Conservation (phyloP, 2,113 vertebrate species). For the Girardinichthys multiradiatus region DNA sequence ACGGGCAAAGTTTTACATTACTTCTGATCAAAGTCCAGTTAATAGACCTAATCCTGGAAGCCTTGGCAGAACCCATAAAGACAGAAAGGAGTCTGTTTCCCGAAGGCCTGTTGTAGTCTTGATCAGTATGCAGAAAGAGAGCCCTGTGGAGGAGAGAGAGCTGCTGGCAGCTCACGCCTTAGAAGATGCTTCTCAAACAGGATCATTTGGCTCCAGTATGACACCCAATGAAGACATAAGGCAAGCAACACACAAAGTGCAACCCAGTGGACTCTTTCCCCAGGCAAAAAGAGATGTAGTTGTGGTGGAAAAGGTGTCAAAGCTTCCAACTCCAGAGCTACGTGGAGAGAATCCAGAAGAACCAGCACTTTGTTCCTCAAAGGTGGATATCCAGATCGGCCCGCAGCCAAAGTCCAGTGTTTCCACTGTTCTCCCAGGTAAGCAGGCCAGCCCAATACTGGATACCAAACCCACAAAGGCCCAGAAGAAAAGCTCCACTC, state of each 20-base stretch:
- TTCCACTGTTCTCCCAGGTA: conserved; percentile 1
- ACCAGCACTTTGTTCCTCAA: conserved; percentile 27
- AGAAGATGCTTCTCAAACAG: conserved; percentile 49
- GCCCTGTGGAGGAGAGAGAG: conserved; percentile 59
- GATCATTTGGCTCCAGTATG: conserved; percentile 3
- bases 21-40: conserved; percentile 79
- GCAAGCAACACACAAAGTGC: conserved; percentile 6
- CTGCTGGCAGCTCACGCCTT: conserved; percentile 58
- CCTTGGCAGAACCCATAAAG: conserved; percentile 51
- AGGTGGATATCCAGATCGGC: conserved; percentile 53
- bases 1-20: conserved; percentile 90
- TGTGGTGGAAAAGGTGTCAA: conserved; percentile 2
- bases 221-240: conserved; percentile 31
- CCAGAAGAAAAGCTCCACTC: conserved; percentile 75
- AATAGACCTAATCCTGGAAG: conserved; percentile 51
- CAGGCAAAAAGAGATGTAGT: conserved; percentile 9
- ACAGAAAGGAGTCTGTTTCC: conserved; percentile 60
- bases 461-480: conserved; percentile 75
- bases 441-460: conserved; percentile 69
- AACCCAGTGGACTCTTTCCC: not conserved
- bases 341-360: not conserved
- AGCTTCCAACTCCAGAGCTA: not conserved
- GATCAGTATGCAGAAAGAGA: conserved; percentile 83
- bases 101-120: conserved; percentile 78
- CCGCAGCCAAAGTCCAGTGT: conserved; percentile 35